Conservation (phyloP, 2,797 vertebrate species). For the Iguana delicatissima region DNA sequence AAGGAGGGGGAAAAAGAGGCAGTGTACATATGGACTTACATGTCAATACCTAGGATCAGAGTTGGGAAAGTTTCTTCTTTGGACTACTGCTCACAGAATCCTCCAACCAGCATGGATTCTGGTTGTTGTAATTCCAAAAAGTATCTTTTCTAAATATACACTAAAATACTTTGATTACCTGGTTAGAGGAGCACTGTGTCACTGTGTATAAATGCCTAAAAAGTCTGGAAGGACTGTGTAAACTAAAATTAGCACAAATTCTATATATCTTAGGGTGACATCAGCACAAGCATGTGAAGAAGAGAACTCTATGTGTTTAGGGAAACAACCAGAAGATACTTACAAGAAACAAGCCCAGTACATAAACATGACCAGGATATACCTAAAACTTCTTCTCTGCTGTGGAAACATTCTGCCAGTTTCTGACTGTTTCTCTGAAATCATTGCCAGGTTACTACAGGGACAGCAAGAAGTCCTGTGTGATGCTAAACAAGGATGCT, state of each 20-base stretch:
- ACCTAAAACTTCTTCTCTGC: not conserved
- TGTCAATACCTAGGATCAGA: not conserved
- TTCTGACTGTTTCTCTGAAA: not conserved
- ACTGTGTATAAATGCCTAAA: conserved; percentile 54
- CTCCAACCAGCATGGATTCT: too few relatives aligned
- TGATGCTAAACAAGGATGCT: not conserved
- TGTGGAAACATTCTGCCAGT: not conserved
- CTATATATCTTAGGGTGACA: not conserved
- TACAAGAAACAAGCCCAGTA: too few relatives aligned
- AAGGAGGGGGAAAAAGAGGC: not conserved
- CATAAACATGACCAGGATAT: not conserved
- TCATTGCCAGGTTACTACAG: not conserved
- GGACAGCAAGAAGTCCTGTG: not conserved
- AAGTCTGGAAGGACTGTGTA: conserved; percentile 16
- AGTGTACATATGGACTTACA: not conserved
- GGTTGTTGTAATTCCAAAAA: too few relatives aligned
- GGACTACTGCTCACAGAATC: not conserved
- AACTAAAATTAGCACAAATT: not conserved
- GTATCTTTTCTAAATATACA: too few relatives aligned
- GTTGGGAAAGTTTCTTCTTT: too few relatives aligned
- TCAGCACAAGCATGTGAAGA: not conserved
- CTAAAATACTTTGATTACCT: not conserved
- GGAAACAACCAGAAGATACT: not conserved
- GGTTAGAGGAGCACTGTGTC: not conserved
- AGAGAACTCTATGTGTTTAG: not conserved